These are phyloP conservation scores for Diorhabda sublineata DNA, from an alignment of 1,140 invertebrate genomes.

Conservation along the genomic window DNA sequence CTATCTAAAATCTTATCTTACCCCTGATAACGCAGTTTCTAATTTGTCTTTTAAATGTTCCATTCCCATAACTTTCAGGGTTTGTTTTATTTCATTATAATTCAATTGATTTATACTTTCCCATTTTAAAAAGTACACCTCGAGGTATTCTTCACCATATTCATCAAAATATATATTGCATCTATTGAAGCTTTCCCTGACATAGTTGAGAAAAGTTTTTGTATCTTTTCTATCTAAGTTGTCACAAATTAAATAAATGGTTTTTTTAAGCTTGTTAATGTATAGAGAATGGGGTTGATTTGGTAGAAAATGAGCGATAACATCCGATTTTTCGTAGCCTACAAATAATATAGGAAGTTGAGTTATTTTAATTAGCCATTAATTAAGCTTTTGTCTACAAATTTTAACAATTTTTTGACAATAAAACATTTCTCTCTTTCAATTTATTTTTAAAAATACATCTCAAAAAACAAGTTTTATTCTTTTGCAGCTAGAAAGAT, in stretches of 20 bases:
- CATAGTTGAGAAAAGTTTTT: conserved; percentile 24
- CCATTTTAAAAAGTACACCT: conserved; percentile 37
- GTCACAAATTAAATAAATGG: conserved; percentile 34
- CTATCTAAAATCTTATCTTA: neutral
- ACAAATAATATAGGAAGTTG: conserved; percentile 16
- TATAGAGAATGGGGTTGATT: conserved; percentile 11
- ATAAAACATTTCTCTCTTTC: too few relatives aligned
- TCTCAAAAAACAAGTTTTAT: too few relatives aligned
- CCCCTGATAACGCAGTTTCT: neutral
- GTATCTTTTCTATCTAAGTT: conserved; percentile 25
- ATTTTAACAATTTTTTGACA: too few relatives aligned
- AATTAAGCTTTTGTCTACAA: too few relatives aligned
- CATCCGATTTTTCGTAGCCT: conserved; percentile 30
- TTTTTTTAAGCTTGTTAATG: conserved; percentile 32
- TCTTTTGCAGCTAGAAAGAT: too few relatives aligned
- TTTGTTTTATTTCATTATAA: conserved; percentile 27
- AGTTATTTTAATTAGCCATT: neutral
- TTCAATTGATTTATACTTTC: conserved; percentile 18
- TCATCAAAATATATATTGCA: conserved; percentile 18
- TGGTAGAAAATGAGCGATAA: conserved; percentile 29
- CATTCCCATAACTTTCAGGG: conserved; percentile 36
- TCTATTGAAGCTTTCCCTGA: conserved; percentile 23
- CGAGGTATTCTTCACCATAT: conserved; percentile 26
- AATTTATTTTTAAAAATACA: too few relatives aligned
- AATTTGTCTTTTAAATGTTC: conserved; percentile 3